Percentiles rank a stretch among this genome's conserved stretches.
These are phyloP conservation scores for Clarias batrachus DNA, from an alignment of 2,113 vertebrate genomes.

Conservation along the genomic window DNA sequence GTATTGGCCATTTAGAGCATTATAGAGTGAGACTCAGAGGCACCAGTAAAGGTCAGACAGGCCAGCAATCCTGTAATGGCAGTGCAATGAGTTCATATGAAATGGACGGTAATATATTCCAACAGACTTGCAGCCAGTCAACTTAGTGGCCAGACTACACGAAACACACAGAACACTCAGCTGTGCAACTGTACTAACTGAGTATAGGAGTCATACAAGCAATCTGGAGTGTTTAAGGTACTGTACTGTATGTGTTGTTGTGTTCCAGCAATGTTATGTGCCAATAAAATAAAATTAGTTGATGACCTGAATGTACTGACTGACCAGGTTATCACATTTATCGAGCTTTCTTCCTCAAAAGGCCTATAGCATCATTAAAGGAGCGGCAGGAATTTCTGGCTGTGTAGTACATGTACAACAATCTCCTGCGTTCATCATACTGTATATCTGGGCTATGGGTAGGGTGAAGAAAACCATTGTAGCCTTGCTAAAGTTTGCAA, in stretches of 20 bases:
- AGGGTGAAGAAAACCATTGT: too few relatives aligned
- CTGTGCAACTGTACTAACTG: not conserved
- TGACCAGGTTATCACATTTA: too few relatives aligned
- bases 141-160: not conserved
- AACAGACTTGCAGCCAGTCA: not conserved
- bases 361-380: too few relatives aligned
- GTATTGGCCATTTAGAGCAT: not conserved
- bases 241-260: not conserved
- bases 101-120: constrained; percentile 15
- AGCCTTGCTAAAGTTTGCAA: too few relatives aligned
- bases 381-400: too few relatives aligned
- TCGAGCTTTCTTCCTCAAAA: too few relatives aligned
- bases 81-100: constrained; percentile 7
- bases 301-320: too few relatives aligned
- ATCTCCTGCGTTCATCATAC: too few relatives aligned
- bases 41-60: constrained; percentile 51
- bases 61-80: constrained; percentile 12
- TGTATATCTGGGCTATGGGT: too few relatives aligned
- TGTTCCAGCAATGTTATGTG: not conserved
- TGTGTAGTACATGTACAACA: too few relatives aligned
- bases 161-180: constrained; percentile 24
- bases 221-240: constrained; percentile 8
- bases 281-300: too few relatives aligned
- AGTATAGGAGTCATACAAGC: constrained; percentile 6
- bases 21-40: constrained; percentile 35